These are phyloP conservation scores for Apamea sordens DNA, from an alignment of 2,888 invertebrate genomes.

Conservation along the genomic window DNA sequence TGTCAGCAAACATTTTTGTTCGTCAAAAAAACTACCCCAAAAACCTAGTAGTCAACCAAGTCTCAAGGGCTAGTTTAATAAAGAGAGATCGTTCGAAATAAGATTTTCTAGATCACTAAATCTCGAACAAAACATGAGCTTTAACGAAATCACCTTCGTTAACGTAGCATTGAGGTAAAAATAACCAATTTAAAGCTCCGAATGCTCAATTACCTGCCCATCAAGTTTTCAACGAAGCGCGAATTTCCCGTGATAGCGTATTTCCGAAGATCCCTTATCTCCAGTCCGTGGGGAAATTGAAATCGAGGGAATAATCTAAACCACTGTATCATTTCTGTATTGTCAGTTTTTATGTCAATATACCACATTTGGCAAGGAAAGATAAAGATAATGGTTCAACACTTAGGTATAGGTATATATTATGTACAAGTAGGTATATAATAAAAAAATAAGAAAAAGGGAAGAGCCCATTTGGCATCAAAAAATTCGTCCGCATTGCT, in stretches of 20 bases:
- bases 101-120: conserved; percentile 10
- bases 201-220: conserved; percentile 68
- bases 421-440: no score
- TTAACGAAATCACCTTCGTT: conserved; percentile 10
- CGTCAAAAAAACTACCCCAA: no score
- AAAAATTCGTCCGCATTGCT: no score
- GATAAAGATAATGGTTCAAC: neutral
- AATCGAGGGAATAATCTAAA: conserved; percentile 38
- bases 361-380: neutral
- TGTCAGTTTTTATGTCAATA: neutral
- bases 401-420: no score
- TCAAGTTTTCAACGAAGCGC: conserved; percentile 68
- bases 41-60: no score
- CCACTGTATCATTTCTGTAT: neutral
- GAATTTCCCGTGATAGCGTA: conserved; percentile 70
- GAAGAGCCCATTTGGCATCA: no score
- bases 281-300: conserved; percentile 56
- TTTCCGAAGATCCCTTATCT: conserved; percentile 72
- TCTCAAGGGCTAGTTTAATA: no score
- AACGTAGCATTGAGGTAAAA: conserved; percentile 57
- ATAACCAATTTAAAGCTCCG: conserved; percentile 68
- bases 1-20: no score
- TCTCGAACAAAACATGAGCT: conserved; percentile 17
- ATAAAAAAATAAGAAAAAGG: no score
- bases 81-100: neutral